phyloP scores from a whole-genome alignment of 1,140 invertebrate genomes.

The Physella acuta region DNA sequence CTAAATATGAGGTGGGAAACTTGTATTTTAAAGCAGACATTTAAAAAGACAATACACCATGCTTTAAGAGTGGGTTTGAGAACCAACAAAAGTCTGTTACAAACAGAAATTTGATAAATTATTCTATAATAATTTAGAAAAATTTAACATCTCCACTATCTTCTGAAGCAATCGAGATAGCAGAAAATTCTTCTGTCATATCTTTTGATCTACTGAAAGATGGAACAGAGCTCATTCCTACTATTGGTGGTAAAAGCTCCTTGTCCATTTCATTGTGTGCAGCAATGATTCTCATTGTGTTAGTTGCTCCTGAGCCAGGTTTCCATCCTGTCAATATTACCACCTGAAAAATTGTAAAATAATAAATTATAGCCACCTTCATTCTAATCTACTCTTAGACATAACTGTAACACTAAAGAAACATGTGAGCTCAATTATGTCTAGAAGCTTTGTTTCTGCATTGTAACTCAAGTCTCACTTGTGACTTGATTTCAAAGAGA shows the following conservation, averaged over 20 bases:
- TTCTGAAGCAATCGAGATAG: neutral
- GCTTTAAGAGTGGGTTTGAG: neutral
- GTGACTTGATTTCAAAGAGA: no score
- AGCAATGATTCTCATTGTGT: conserved; percentile 92
- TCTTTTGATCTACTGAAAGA: conserved; percentile 30
- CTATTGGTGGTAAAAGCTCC: conserved; percentile 39
- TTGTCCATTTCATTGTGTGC: conserved; percentile 59
- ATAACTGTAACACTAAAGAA: no score
- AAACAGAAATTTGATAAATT: no score
- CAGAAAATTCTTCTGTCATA: neutral
- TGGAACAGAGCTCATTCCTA: conserved; percentile 41
- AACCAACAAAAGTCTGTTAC: neutral
- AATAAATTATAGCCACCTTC: no score
- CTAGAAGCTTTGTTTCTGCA: no score
- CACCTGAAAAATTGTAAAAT: no score
- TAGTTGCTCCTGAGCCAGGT: conserved; percentile 89
- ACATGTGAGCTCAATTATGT: no score
- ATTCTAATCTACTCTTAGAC: no score
- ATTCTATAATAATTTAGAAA: conserved; percentile 28
- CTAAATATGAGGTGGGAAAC: no score
- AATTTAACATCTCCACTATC: conserved; percentile 28
- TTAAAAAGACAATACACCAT: neutral
- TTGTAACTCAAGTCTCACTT: no score
- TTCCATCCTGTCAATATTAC: conserved; percentile 95
- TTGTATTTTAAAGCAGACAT: neutral